Base-by-base conservation (phyloP, 2,888 invertebrate species). In the Tetramorium bicarinatum region DNA sequence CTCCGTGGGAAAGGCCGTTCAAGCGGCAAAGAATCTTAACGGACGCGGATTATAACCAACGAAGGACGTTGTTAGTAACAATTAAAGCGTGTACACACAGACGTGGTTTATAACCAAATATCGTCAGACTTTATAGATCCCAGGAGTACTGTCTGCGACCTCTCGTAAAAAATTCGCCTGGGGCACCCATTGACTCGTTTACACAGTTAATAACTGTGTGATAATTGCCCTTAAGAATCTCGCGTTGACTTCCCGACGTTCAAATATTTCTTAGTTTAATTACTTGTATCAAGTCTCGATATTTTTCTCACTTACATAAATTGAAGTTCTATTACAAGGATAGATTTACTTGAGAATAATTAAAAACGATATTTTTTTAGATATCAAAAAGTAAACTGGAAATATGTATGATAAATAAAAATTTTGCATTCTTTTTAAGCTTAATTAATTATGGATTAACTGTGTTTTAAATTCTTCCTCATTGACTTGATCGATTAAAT, bases 141-240 rank as follows among this genome's bases (percentile, higher is more conserved):
- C 72, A 83, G n/a, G 76, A 81, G 56, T 84, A 82, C 74, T 18
- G 18, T 34, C 7, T 7, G n/a, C 71, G 67, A 72, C 67, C 64
- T 76, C 67, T 44, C 54, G 38, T 44, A 18, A 66, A 76, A 84
- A 82, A 82, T 56, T 62, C 69, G 38, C 59, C 62, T 72, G 18
- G 18, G 21, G 49, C 71, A 25, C 47, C 54, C 62, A 59, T 66
- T 76, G 77, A 72, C 76, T 72, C 52, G 69, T 69, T 80, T 82
- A 54, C 82, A 86, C 87, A 87, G 84, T 89, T 89, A 90, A 90
- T 89, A 89, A 91, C 87, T 87, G 86, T 87, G 80, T 76, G 76
- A 85, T 88, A 88, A 91, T 89, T 91, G 85, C 82, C 67, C 77
- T 54, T 71, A 86, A 79, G 88, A 91, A 90, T 92, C 82, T 83